A percentile compares a stretch with the other conserved stretches of the same genome.
These are phyloP conservation scores for Montifringilla adamsi DNA, from an alignment of 2,113 vertebrate genomes.

Conservation along the genomic window DNA sequence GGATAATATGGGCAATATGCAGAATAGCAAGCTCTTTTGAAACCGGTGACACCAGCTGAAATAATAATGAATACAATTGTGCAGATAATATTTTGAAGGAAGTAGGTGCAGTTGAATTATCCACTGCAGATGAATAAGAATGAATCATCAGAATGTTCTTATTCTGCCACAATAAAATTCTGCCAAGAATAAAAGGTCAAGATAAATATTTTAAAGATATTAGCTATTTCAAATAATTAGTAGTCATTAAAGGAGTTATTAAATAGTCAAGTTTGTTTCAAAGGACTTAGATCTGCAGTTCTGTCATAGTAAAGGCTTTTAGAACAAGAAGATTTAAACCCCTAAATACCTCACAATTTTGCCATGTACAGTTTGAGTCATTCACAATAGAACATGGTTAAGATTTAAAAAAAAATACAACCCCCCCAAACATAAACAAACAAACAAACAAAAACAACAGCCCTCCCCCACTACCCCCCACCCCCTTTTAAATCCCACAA, in stretches of 20 bases:
- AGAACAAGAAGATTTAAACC: neutral
- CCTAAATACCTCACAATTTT: neutral
- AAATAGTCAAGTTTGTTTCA: neutral
- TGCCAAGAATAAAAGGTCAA: neutral
- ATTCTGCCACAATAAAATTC: neutral
- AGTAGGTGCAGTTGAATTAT: constrained; percentile 10
- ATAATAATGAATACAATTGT: constrained; percentile 21
- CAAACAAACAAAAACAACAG: neutral
- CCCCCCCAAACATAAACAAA: neutral
- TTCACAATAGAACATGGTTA: neutral
- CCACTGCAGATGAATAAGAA: neutral
- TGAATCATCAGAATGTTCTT: constrained; percentile 21
- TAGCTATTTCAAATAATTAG: neutral
- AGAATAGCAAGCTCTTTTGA: neutral
- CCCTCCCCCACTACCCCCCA: fast-evolving
- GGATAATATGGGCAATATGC: neutral
- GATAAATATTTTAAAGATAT: constrained; percentile 43
- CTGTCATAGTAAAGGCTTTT: neutral
- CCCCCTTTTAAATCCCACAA: too few species aligned
- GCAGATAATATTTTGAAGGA: constrained; percentile 41
- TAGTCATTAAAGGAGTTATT: neutral
- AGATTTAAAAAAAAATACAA: neutral
- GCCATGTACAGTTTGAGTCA: neutral
- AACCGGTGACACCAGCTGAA: neutral
- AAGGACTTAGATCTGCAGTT: neutral